phyloP scores from a whole-genome alignment of 2,888 invertebrate genomes.

The Ceraclea dissimilis region DNA sequence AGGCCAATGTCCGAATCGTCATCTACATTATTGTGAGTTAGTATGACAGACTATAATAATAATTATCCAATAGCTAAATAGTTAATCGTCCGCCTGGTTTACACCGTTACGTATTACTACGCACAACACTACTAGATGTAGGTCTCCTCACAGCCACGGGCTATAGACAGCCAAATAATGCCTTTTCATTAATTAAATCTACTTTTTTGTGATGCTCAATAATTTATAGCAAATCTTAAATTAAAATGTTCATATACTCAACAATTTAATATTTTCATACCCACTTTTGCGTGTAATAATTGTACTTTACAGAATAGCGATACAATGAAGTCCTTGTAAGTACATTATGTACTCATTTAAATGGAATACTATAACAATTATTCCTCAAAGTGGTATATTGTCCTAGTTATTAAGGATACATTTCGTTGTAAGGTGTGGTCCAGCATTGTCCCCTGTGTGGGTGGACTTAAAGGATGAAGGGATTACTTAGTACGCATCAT shows the following conservation, averaged over 20 bases:
- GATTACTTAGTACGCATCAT: slow-evolving; percentile 17
- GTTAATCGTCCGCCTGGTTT: slow-evolving; percentile 2
- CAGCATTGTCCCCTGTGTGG: neutral
- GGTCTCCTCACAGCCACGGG: slow-evolving; percentile 9
- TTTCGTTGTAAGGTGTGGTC: neutral
- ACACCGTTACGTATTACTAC: slow-evolving; percentile 12
- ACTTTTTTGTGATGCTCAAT: too few relatives aligned
- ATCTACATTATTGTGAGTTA: slow-evolving; percentile 2
- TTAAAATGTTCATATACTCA: too few relatives aligned
- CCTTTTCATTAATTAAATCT: slow-evolving; percentile 5
- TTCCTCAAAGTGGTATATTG: too few relatives aligned
- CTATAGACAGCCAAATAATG: slow-evolving; percentile 12
- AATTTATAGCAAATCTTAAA: too few relatives aligned
- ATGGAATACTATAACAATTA: too few relatives aligned
- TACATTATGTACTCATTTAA: too few relatives aligned
- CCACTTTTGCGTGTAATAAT: too few relatives aligned
- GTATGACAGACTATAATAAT: neutral
- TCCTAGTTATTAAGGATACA: too few relatives aligned
- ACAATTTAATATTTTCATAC: too few relatives aligned
- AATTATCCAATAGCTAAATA: slow-evolving; percentile 10
- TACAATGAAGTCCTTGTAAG: too few relatives aligned
- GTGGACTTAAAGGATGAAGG: slow-evolving; percentile 9
- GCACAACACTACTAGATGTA: slow-evolving; percentile 1
- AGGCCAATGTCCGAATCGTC: slow-evolving; percentile 7
- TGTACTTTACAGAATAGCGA: too few relatives aligned